phyloP scores from a whole-genome alignment of 2,888 invertebrate species.

The Muscina levida region DNA sequence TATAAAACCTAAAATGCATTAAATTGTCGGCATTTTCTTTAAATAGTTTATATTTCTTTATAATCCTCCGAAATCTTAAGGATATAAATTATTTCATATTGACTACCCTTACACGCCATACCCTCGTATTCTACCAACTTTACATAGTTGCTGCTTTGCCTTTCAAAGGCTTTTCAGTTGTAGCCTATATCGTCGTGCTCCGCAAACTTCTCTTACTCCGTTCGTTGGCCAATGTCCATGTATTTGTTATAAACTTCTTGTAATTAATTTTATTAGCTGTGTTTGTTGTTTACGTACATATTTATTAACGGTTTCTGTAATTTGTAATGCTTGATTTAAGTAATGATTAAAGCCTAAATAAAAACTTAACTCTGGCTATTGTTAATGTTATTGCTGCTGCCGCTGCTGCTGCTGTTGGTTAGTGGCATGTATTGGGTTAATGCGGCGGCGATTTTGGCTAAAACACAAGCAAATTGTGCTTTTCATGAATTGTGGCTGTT shows the following conservation, averaged over 20 bases:
- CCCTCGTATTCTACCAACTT: background rate
- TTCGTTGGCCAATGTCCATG: background rate
- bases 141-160: background rate
- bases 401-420: constrained; percentile 13
- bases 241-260: constrained; percentile 30
- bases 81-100: too few species aligned
- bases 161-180: background rate
- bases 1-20: too few species aligned
- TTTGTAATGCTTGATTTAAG: constrained; percentile 59
- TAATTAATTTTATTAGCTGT: constrained; percentile 53
- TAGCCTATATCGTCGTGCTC: too few species aligned
- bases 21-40: too few species aligned
- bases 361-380: constrained; percentile 15
- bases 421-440: background rate
- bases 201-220: constrained; percentile 30
- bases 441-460: constrained; percentile 12
- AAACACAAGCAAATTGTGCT: constrained; percentile 15
- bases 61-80: too few species aligned
- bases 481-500: constrained; percentile 9
- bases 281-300: constrained; percentile 5
- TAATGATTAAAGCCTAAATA: constrained; percentile 48
- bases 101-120: too few species aligned
- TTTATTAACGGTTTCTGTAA: constrained; percentile 35
- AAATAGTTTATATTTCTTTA: too few species aligned
- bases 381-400: background rate